A percentile compares a stretch with the other conserved stretches of the same genome.
Evolutionary conservation across 1,140 invertebrate species (phyloP).

Genomic region (Dolichoris vasculosae): DNA sequence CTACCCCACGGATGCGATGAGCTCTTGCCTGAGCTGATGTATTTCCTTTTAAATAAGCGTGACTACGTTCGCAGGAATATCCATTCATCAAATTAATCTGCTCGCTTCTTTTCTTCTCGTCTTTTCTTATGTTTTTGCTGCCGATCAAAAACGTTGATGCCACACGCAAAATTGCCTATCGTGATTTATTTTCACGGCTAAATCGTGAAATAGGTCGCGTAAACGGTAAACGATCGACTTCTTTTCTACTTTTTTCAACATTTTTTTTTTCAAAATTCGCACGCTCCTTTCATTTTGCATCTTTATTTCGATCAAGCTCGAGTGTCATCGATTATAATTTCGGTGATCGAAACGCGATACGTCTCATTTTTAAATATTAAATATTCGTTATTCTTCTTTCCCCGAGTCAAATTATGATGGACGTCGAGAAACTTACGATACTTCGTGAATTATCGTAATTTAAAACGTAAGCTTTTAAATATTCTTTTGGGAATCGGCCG

Average conservation of each 20-base stretch:
- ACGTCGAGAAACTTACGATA: no score
- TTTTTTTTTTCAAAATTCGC: background rate
- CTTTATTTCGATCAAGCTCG: background rate
- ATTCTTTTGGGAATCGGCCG: no score
- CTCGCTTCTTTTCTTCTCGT: slow-evolving; percentile 15
- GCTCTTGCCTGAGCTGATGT: slow-evolving; percentile 39
- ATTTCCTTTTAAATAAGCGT: slow-evolving; percentile 50
- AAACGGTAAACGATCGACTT: no score
- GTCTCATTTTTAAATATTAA: no score
- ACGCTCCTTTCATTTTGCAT: background rate
- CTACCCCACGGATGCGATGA: slow-evolving; percentile 3
- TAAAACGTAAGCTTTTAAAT: no score
- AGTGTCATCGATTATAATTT: background rate
- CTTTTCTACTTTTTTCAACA: no score
- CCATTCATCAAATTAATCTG: slow-evolving; percentile 49
- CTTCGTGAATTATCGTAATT: no score
- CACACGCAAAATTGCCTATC: slow-evolving; percentile 23
- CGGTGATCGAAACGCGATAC: background rate
- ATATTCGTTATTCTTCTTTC: no score
- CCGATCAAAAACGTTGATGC: slow-evolving; percentile 3
- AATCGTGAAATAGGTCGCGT: background rate
- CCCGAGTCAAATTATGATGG: no score
- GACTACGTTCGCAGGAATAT: slow-evolving; percentile 39
- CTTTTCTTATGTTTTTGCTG: background rate
- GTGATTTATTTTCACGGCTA: slow-evolving; percentile 3